A percentile compares a stretch with the other conserved stretches of the same genome.
Conservation (phyloP, 2,888 invertebrate genomes). For the Thysanoteuthis rhombus region DNA sequence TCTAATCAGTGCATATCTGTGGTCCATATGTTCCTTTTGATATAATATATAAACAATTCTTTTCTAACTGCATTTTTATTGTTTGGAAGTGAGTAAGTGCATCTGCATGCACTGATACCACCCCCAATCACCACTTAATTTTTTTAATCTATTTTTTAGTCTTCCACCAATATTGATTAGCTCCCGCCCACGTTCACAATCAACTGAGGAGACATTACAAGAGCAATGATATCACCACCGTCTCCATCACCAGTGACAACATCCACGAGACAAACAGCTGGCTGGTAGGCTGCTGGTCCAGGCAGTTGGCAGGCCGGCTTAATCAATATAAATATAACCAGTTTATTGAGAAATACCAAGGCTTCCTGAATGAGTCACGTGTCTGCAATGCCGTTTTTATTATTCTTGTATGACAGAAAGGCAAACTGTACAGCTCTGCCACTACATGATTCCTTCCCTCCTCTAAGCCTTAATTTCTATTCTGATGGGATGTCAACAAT, state of each 20-base stretch:
- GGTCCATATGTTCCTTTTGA: background rate
- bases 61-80: background rate
- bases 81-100: background rate
- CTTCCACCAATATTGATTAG: background rate
- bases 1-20: background rate
- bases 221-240: background rate
- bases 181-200: background rate
- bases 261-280: background rate
- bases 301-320: background rate
- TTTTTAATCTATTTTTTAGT: too few relatives aligned
- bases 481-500: background rate
- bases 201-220: too few relatives aligned
- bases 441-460: background rate
- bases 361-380: background rate
- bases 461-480: background rate
- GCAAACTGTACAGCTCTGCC: background rate
- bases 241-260: background rate
- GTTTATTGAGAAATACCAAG: background rate
- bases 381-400: background rate
- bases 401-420: too few relatives aligned
- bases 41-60: background rate
- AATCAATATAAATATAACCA: background rate
- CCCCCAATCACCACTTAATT: background rate
- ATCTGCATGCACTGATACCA: background rate
- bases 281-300: background rate